Evolutionary conservation across 2,888 invertebrate species (phyloP).

Genomic region (Macropis europaea): DNA sequence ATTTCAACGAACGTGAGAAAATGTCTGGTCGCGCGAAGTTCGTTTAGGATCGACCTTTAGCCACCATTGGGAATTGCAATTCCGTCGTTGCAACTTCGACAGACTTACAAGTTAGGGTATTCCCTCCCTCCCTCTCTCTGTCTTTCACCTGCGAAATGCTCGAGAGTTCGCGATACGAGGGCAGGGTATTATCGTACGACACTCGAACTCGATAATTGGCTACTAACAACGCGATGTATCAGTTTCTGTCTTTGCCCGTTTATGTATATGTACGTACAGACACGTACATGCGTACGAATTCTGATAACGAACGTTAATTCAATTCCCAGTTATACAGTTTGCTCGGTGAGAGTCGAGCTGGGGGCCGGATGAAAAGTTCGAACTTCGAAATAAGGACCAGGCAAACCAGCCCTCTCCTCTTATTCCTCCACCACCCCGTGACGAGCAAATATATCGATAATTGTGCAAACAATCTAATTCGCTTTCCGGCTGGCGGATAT

Average conservation of each 20-base stretch:
- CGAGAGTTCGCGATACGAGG: constrained; percentile 31
- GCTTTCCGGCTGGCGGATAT: background rate
- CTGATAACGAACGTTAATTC: constrained; percentile 50
- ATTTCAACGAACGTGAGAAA: too few species aligned
- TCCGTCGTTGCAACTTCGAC: constrained; percentile 39
- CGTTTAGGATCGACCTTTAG: background rate
- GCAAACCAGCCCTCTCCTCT: too few species aligned
- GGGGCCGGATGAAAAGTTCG: constrained; percentile 17
- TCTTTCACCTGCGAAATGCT: too few species aligned
- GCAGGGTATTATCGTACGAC: constrained; percentile 57
- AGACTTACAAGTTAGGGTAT: constrained; percentile 42
- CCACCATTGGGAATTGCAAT: constrained; percentile 56
- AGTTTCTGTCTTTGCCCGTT: constrained; percentile 48
- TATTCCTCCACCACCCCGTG: background rate
- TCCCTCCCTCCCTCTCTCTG: too few species aligned
- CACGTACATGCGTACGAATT: constrained; percentile 41
- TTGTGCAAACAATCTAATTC: background rate
- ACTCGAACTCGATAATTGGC: constrained; percentile 59
- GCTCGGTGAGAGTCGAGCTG: constrained; percentile 6
- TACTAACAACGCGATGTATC: constrained; percentile 53
- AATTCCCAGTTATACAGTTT: constrained; percentile 44
- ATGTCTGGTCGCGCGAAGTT: too few species aligned
- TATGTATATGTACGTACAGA: constrained; percentile 39
- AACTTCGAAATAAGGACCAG: background rate
- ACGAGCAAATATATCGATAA: background rate